phyloP scores from a whole-genome alignment of 2,113 vertebrate species.

The Origma solitaria region DNA sequence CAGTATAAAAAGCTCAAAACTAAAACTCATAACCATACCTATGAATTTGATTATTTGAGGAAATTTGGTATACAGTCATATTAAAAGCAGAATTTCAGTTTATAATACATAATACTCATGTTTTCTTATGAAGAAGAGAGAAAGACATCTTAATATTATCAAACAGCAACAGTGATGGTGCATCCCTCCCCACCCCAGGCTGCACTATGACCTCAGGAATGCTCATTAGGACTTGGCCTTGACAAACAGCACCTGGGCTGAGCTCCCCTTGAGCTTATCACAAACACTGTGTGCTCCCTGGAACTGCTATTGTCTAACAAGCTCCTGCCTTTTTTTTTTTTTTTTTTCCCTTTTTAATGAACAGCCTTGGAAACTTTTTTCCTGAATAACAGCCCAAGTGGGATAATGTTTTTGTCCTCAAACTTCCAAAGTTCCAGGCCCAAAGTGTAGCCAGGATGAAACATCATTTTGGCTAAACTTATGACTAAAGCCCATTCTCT shows the following conservation, averaged over 20 bases:
- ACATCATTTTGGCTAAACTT: neutral
- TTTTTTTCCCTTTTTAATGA: no score
- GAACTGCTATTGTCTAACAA: neutral
- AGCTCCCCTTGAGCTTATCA: neutral
- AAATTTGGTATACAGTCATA: neutral
- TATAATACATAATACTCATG: neutral
- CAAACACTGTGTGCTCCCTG: neutral
- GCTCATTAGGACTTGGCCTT: neutral
- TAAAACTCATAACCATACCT: neutral
- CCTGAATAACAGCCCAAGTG: neutral
- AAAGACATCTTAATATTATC: neutral
- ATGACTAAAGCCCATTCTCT: neutral
- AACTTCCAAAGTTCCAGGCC: neutral
- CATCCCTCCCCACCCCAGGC: no score
- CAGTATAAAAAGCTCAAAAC: neutral
- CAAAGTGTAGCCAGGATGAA: neutral
- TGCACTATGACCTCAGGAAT: neutral
- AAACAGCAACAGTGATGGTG: neutral
- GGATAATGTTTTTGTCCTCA: neutral
- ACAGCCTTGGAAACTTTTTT: neutral
- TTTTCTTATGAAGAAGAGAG: neutral
- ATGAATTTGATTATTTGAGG: neutral
- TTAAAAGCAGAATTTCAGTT: neutral
- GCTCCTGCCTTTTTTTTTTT: no score
- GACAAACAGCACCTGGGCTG: neutral